A percentile compares a stretch with the other conserved stretches of the same genome.
phyloP scores from a whole-genome alignment of 2,113 vertebrate genomes.

The Melanostigma gelatinosum region DNA sequence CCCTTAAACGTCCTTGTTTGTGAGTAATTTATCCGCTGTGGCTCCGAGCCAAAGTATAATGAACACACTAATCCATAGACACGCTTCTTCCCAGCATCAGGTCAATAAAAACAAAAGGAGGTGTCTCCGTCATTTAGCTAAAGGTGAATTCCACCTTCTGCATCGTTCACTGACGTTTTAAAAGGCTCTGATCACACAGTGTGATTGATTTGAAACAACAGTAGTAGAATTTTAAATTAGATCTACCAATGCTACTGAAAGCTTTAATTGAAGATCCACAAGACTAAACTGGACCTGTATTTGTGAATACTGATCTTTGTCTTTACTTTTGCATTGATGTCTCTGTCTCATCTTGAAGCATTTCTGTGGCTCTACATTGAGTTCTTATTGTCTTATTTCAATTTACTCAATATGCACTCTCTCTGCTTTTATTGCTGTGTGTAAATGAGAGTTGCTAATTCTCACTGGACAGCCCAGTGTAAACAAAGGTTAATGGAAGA shows the following conservation, averaged over 20 bases:
- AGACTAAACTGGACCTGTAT: background rate
- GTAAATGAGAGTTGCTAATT: slow-evolving; percentile 25
- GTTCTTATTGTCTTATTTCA: slow-evolving; percentile 1
- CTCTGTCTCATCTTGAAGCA: background rate
- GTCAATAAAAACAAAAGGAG: slow-evolving; percentile 32
- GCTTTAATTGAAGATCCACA: background rate
- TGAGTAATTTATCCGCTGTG: slow-evolving; percentile 38
- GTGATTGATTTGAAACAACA: slow-evolving; percentile 4
- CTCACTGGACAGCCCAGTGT: slow-evolving; percentile 9
- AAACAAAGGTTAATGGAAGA: slow-evolving; percentile 50
- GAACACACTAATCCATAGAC: slow-evolving; percentile 31
- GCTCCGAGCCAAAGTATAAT: slow-evolving; percentile 45
- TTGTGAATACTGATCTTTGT: background rate
- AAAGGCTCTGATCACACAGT: background rate
- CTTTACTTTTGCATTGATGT: background rate
- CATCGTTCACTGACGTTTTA: background rate
- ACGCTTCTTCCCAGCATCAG: background rate
- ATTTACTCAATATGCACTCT: slow-evolving; percentile 4
- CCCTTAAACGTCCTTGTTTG: slow-evolving; percentile 37
- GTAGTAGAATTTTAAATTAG: background rate
- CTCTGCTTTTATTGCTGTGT: slow-evolving; percentile 19
- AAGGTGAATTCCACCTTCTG: slow-evolving; percentile 26
- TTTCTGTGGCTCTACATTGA: background rate
- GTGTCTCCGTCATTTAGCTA: background rate
- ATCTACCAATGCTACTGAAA: background rate